phyloP scores from a whole-genome alignment of 2,888 invertebrate species.

The Cerastoderma edule region DNA sequence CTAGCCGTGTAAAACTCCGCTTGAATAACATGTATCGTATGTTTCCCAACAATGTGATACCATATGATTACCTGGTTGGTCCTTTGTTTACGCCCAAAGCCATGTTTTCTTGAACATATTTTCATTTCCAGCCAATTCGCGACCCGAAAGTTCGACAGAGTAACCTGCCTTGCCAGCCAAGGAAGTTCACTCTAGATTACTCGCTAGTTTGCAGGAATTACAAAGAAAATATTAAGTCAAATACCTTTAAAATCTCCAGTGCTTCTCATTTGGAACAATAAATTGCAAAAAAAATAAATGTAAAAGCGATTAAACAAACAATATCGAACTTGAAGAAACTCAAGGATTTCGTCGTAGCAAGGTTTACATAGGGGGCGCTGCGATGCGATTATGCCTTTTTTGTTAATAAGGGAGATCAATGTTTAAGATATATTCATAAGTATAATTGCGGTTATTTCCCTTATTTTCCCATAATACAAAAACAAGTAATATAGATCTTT shows the following conservation, averaged over 20 bases:
- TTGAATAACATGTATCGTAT: not conserved
- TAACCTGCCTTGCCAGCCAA: conserved; percentile 39
- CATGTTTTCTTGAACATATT: not conserved
- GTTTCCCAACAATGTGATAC: conserved; percentile 4
- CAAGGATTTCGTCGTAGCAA: not conserved
- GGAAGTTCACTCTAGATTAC: conserved; percentile 49
- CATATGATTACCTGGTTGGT: conserved; percentile 10
- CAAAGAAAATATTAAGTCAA: not conserved
- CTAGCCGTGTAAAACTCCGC: too few species aligned
- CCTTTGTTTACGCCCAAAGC: not conserved
- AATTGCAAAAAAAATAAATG: not conserved
- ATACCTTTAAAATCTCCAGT: conserved; percentile 1
- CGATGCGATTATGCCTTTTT: not conserved
- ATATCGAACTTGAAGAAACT: not conserved
- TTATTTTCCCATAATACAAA: too few species aligned
- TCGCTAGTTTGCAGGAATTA: not conserved
- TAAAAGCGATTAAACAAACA: not conserved
- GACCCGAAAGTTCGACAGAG: conserved; percentile 30
- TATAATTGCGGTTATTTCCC: not conserved
- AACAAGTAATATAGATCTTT: too few species aligned
- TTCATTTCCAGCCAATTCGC: conserved; percentile 14
- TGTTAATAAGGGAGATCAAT: conserved; percentile 16
- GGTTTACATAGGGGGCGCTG: conserved; percentile 11
- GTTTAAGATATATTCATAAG: too few species aligned
- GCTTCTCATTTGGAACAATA: not conserved